Evolutionary conservation across 2,888 invertebrate species (phyloP), one percentile per base, ranked within the genome.

Genomic region (Drosophila subquinaria): DNA sequence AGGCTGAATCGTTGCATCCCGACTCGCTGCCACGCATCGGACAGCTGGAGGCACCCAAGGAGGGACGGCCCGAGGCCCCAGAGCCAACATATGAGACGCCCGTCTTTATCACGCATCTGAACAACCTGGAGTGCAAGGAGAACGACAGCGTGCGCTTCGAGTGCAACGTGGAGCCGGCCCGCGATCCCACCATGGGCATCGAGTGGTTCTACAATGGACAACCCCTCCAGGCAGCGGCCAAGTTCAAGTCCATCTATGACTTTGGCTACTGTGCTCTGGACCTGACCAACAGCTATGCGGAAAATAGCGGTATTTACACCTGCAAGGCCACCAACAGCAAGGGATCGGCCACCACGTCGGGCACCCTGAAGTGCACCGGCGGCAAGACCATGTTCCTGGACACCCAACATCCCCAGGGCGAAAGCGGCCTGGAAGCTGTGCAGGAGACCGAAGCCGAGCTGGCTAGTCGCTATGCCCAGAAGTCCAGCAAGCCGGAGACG

Each of bases 201-300:
- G 98, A 98, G 93, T 99, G 99, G 98, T 98, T 97, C 94, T 95
- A 97, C 71, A 98, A 99, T 92, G 98, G 97, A 43, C 96, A 97
- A 91, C 96, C 97, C 11, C 93, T 99, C 66, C 97, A 96, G 78
- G 95, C 95, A 79, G 98, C 98, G 33, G 95, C 98, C 53, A 96
- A 98, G 91, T 98, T 96, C 92, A 97, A 97, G 93, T 96, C 97
- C 30, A 97, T 96, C 15, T 97, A 98, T 91, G 99, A 99, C 92
- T 99, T 99, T 93, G 99, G 99, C 65, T 98, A 97, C 90, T 97
- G 99, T 10, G 96, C 98, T 15, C 94, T 99, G 85, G 98, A 98
- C 90, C 95, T 98, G 74, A 95, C 94, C 62, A 97, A 97, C 81
- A 95, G 96, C 0, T 97, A 98, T 90, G 96, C 97, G 75, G 97